Evolutionary conservation across 2,113 vertebrate species (phyloP).

Genomic region (Butastur rufipennis): DNA sequence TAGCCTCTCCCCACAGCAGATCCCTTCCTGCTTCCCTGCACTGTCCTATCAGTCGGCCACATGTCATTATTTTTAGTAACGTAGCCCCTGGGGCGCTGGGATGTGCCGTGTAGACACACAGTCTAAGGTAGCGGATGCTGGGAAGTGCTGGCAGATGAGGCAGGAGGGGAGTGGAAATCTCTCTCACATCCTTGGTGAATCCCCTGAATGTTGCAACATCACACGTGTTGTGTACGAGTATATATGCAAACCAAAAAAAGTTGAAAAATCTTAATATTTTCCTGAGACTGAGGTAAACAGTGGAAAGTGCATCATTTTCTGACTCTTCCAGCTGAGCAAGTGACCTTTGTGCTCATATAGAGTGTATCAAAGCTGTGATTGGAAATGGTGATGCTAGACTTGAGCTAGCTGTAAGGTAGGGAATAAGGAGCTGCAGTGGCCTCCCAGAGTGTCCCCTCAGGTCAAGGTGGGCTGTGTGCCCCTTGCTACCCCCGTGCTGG

Average conservation of each 20-base stretch:
- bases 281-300: neutral
- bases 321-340: neutral
- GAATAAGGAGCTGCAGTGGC: neutral
- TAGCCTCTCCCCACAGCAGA: neutral
- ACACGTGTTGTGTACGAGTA: fast-evolving
- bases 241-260: neutral
- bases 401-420: neutral
- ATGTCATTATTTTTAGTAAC: conserved; percentile 39
- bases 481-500: neutral
- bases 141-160: neutral
- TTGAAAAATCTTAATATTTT: neutral
- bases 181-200: neutral
- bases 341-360: fast-evolving
- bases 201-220: neutral
- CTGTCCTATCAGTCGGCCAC: neutral
- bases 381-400: neutral
- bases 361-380: neutral
- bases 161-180: neutral
- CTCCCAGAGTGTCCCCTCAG: neutral
- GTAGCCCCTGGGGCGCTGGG: neutral
- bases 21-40: neutral
- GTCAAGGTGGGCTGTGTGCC: neutral
- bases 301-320: neutral
- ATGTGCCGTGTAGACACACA: neutral
- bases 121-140: neutral